Base-by-base conservation (phyloP, 1,140 invertebrate species). In the Aradophagus sp. region DNA sequence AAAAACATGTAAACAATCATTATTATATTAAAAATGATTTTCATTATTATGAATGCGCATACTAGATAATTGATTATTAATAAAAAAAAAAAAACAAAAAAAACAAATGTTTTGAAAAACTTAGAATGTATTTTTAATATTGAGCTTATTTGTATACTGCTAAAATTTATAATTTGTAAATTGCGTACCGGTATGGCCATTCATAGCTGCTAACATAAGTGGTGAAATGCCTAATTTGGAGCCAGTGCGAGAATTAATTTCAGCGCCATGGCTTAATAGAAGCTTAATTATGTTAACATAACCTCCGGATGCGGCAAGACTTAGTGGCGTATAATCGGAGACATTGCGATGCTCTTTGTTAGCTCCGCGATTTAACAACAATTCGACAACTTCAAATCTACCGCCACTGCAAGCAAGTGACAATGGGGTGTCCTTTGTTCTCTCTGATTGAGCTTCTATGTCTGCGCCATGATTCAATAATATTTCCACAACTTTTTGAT, bases 291-390 rank as follows among this genome's bases (percentile, higher is more conserved):
- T 99, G 82, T 99, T 98, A 32, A 99, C 96, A 86, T 99, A 99
- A 17, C 97, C 98, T 17, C 97, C 97, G 17, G 96, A 98, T 14
- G 97, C 97, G 34, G 98, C 98, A 53, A 99, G 87, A 80, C 96
- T 98, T 2, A 99, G 87, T 1, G 98, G 98, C 0, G 98, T 99
- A 80, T 99, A 99, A 86, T 99, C 98, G 10, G 96, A 98, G 2
- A 99, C 97, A 86, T 99, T 99, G 31, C 98, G 90, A 86, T 99
- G 98, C 85, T 99, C 98, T 83, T 99, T 99, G 86, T 99, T 99
- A 13, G 97, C 96, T 58, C 92, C 92, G 36, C 93, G 87, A 76
- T 89, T 91, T 1, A 99, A 86, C 17, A 99, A 86, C n/a, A 98
- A 86, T 76, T 99, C 97, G 1, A 99, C 97, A 16, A 98, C 93